A percentile compares a stretch with the other conserved stretches of the same genome.
Conservation (phyloP, 2,113 vertebrate genomes). For the Coptodon bakossiorum region DNA sequence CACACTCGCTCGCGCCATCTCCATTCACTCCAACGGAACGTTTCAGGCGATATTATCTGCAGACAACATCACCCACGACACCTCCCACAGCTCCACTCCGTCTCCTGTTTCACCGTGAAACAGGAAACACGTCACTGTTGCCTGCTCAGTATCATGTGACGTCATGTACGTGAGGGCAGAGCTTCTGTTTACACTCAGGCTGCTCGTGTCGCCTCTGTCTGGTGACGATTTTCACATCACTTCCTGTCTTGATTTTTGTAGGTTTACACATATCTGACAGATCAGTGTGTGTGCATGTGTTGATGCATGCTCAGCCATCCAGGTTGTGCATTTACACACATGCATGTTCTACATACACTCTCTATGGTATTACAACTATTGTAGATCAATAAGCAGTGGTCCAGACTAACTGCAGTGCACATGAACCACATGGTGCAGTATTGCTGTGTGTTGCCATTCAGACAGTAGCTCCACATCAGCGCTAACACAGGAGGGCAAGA, state of each 20-base stretch:
- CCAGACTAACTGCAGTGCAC: not conserved
- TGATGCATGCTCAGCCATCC: not conserved
- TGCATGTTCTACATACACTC: not conserved
- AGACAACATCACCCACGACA: not conserved
- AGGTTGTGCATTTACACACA: not conserved
- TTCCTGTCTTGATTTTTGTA: too few species aligned
- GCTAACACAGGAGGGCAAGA: not conserved
- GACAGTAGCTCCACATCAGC: not conserved
- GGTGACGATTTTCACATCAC: not conserved
- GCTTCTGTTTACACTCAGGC: not conserved
- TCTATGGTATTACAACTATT: not conserved
- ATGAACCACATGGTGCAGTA: not conserved
- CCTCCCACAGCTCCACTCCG: not conserved
- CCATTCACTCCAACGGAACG: not conserved
- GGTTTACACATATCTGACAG: too few species aligned
- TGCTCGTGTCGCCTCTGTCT: not conserved
- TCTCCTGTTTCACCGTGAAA: not conserved
- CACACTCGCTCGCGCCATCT: not conserved
- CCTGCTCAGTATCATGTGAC: not conserved
- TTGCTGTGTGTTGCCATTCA: not conserved
- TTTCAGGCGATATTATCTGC: not conserved
- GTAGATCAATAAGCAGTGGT: not conserved
- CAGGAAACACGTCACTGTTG: not conserved
- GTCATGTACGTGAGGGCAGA: not conserved
- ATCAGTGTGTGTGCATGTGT: not conserved